phyloP scores from a whole-genome alignment of 1,140 invertebrate species.

The Plectrocnemia conspersa region DNA sequence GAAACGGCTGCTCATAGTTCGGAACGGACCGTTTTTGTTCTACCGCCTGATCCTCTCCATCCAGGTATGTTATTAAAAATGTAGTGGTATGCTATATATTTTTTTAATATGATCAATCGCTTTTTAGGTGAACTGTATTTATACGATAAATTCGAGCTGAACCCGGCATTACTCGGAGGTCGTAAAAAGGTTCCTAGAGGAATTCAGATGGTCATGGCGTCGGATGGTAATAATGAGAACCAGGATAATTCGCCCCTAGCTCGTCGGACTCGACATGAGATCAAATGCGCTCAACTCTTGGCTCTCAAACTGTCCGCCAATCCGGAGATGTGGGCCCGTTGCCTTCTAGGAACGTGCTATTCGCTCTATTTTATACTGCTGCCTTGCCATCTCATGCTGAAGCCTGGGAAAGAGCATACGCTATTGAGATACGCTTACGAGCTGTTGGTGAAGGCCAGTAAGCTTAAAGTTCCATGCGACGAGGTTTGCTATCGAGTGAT shows the following conservation, averaged over 20 bases:
- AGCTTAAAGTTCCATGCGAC: conserved; percentile 78
- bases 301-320: conserved; percentile 69
- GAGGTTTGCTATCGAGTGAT: conserved; percentile 97
- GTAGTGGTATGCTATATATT: neutral
- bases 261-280: conserved; percentile 89
- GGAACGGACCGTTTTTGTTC: conserved; percentile 91
- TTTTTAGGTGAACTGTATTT: conserved; percentile 47
- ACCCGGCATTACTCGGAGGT: conserved; percentile 44
- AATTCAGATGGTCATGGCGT: conserved; percentile 11
- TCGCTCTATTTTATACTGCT: conserved; percentile 98
- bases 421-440: conserved; percentile 82
- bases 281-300: conserved; percentile 84
- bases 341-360: conserved; percentile 79
- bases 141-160: conserved; percentile 54
- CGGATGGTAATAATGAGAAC: conserved; percentile 5
- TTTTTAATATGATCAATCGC: neutral
- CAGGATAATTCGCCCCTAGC: conserved; percentile 85
- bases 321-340: conserved; percentile 89
- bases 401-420: conserved; percentile 63
- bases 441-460: conserved; percentile 79
- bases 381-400: conserved; percentile 58
- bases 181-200: conserved; percentile 15
- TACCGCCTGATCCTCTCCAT: conserved; percentile 79
- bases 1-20: conserved; percentile 53
- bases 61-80: conserved; percentile 37